These are phyloP conservation scores for Neosilurus hyrtlii DNA, from an alignment of 2,797 vertebrate genomes.

Conservation along the genomic window DNA sequence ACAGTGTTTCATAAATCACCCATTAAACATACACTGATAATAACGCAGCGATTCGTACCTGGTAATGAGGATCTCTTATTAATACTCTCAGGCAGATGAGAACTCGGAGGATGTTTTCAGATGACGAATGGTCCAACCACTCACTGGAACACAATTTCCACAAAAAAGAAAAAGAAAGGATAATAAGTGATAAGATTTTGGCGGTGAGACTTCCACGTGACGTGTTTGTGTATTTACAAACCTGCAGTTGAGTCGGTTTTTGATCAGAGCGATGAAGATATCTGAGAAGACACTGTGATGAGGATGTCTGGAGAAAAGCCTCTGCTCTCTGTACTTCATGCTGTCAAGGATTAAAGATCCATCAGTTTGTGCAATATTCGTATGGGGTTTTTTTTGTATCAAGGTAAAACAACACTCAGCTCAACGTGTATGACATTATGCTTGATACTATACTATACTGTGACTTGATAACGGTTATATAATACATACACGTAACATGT, in stretches of 20 bases:
- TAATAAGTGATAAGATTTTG: background rate
- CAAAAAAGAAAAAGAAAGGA: too few species aligned
- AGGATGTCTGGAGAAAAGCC: constrained; percentile 80
- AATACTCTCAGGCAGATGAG: constrained; percentile 84
- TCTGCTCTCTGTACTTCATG: constrained; percentile 81
- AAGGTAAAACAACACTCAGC: background rate
- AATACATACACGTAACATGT: too few species aligned
- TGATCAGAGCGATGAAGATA: constrained; percentile 79
- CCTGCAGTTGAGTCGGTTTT: constrained; percentile 84
- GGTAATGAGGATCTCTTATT: constrained; percentile 81
- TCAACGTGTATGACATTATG: too few species aligned
- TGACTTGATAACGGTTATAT: too few species aligned
- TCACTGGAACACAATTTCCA: constrained; percentile 64
- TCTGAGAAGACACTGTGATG: constrained; percentile 77
- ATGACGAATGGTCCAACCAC: constrained; percentile 76
- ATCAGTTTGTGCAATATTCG: background rate
- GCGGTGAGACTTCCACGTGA: too few species aligned
- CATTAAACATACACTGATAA: too few species aligned
- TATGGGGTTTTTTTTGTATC: background rate
- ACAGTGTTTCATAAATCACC: too few species aligned
- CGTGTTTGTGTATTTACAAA: constrained; percentile 47
- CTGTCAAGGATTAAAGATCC: constrained; percentile 54
- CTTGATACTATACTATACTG: too few species aligned
- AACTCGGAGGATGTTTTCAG: constrained; percentile 78
- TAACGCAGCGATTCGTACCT: constrained; percentile 64